Evolutionary conservation across 2,113 vertebrate species (phyloP).

Genomic region (Rhinopomastus cyanomelas): DNA sequence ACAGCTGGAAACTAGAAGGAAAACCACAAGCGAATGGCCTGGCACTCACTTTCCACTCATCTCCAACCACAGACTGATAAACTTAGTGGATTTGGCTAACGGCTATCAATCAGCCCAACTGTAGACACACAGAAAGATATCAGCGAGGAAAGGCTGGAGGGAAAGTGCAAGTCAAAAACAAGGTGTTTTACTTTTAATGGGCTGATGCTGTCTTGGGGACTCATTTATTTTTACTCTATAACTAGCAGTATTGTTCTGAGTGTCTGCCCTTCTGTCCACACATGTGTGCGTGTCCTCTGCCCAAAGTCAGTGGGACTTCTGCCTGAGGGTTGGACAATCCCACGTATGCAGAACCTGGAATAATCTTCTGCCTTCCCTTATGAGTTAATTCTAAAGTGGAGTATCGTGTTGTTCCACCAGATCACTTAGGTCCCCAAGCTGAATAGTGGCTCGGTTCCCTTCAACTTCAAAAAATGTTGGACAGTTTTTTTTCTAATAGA

Average conservation of each 20-base stretch:
- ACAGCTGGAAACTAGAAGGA: conserved; percentile 74
- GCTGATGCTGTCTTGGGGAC: neutral
- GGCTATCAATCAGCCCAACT: conserved; percentile 78
- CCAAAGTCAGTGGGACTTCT: neutral
- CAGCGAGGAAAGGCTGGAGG: conserved; percentile 19
- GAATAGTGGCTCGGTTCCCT: conserved; percentile 24
- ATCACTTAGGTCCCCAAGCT: conserved; percentile 19
- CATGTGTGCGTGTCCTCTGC: neutral
- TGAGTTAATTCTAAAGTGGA: neutral
- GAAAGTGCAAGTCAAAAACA: conserved; percentile 25
- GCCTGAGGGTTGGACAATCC: neutral
- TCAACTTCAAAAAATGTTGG: conserved; percentile 19
- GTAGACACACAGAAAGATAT: conserved; percentile 62
- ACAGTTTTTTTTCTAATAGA: neutral
- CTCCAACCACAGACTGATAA: conserved; percentile 79
- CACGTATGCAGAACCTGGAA: neutral
- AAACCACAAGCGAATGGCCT: conserved; percentile 82
- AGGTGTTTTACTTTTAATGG: neutral
- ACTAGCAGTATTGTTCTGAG: neutral
- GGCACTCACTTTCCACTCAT: conserved; percentile 72
- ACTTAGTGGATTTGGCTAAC: conserved; percentile 81
- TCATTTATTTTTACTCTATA: neutral
- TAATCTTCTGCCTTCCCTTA: neutral
- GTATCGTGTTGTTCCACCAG: conserved; percentile 16
- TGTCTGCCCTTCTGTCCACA: neutral